Base-by-base conservation (phyloP, 2,888 invertebrate genomes). In the Xestia ashworthii region DNA sequence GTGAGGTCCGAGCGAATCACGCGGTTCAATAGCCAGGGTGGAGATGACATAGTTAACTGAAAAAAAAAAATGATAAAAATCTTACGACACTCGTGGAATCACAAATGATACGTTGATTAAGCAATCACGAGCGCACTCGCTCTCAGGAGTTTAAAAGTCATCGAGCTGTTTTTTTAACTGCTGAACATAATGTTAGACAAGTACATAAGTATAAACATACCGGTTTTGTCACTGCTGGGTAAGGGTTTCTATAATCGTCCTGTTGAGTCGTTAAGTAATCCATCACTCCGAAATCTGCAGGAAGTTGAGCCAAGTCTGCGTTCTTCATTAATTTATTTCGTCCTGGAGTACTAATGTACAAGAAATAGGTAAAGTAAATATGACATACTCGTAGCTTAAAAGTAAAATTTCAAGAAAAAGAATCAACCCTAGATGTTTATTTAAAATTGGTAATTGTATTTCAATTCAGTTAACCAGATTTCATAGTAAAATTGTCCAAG, bases 201-300 rank as follows among this genome's bases (percentile, higher is more conserved):
- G 32, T 32, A 32, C 32, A 32, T 16, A 32, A n/a, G 25, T 32
- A 22, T 64, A n/a, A 62, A 83, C 84, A 81, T 94, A 97, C 97
- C 92, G 97, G 96, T 91, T 95, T 95, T 64, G 95, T 92, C 48
- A 95, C 94, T 69, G 91, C 90, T 48, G 97, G 97, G 86, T 93
- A 91, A 0, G 97, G 97, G 78, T 96, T 95, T 83, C 95, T 93
- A 82, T 96, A 97, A 88, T 97, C 97, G 81, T 95, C 95, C 89
- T 97, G 97, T 89, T 97, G 97, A 32, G 95, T 96, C 9, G 97
- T 93, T 12, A 93, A 62, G 81, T 96, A 97, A 88, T 96, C 96
- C 94, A 95, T 95, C 4, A 95, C 90, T 66, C 96, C 96, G 84
- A 93, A 96, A 83, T 96, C 94, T 16, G 90, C 86, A 3, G 94